Evolutionary conservation across 2,888 invertebrate species (phyloP).

Genomic region (Andrena minutula): DNA sequence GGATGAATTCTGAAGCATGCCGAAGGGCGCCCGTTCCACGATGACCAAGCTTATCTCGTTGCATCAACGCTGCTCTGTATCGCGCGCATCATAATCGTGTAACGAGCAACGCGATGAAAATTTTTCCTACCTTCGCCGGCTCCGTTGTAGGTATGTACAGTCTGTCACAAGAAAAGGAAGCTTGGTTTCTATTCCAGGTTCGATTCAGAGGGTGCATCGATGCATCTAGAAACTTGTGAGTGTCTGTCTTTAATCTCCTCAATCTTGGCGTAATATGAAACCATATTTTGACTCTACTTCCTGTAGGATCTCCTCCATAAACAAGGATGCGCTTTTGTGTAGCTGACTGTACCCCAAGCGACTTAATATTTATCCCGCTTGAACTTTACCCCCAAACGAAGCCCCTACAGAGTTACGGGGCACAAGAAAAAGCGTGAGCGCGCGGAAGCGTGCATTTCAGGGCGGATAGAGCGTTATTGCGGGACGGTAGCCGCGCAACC

Average conservation of each 20-base stretch:
- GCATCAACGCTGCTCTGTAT: constrained; percentile 31
- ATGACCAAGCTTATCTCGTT: constrained; percentile 18
- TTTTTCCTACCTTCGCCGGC: background rate
- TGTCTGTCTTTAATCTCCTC: too few relatives aligned
- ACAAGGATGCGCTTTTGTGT: too few relatives aligned
- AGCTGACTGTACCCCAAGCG: too few relatives aligned
- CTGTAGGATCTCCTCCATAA: too few relatives aligned
- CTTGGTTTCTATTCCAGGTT: too few relatives aligned
- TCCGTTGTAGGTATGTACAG: too few relatives aligned
- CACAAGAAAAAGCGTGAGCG: background rate
- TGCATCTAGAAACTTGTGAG: too few relatives aligned
- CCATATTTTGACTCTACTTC: too few relatives aligned
- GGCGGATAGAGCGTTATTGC: constrained; percentile 26
- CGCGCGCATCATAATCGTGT: constrained; percentile 11
- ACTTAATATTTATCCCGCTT: constrained; percentile 11
- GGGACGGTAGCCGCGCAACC: constrained; percentile 21
- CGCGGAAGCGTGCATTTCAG: constrained; percentile 20
- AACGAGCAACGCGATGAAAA: background rate
- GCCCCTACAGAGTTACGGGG: background rate
- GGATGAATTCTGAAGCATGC: constrained; percentile 45
- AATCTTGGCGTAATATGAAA: too few relatives aligned
- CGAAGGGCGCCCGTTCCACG: constrained; percentile 21
- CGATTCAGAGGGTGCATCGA: too few relatives aligned
- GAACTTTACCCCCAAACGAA: background rate
- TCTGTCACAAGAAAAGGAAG: too few relatives aligned